These are phyloP conservation scores for Clivina fossor DNA, from an alignment of 2,888 invertebrate genomes.

Conservation along the genomic window DNA sequence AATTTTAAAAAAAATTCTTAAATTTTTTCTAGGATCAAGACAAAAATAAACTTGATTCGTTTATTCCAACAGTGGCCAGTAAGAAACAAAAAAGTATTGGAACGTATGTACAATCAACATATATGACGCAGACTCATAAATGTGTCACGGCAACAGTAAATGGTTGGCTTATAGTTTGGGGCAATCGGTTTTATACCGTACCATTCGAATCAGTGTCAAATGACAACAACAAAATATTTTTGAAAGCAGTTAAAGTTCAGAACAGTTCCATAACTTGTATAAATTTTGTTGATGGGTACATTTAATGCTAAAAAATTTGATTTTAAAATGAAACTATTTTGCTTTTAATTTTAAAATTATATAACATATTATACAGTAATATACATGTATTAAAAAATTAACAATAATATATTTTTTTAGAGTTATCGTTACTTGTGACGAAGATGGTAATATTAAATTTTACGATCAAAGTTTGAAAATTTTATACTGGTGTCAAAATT, in stretches of 20 bases:
- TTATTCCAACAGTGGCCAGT: constrained; percentile 49
- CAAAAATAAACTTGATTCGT: not conserved
- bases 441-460: constrained; percentile 59
- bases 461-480: constrained; percentile 61
- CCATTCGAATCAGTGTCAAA: constrained; percentile 44
- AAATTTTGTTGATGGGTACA: constrained; percentile 56
- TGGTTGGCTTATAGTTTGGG: constrained; percentile 58
- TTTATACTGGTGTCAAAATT: constrained; percentile 60
- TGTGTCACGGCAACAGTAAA: constrained; percentile 56
- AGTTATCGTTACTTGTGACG: constrained; percentile 60
- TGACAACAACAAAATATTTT: constrained; percentile 53
- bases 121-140: constrained; percentile 55
- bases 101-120: constrained; percentile 57
- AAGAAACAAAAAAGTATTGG: constrained; percentile 54
- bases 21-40: constrained; percentile 39
- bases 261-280: constrained; percentile 48
- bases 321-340: not conserved
- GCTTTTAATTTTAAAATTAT: not conserved
- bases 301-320: not conserved
- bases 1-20: too few relatives aligned
- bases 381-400: not conserved
- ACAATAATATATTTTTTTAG: constrained; percentile 48
- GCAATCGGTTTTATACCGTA: constrained; percentile 55
- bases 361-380: not conserved
- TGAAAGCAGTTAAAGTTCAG: constrained; percentile 56